A percentile compares a stretch with the other conserved stretches of the same genome.
phyloP scores from a whole-genome alignment of 2,797 vertebrate genomes.

The Anabacerthia variegaticeps region DNA sequence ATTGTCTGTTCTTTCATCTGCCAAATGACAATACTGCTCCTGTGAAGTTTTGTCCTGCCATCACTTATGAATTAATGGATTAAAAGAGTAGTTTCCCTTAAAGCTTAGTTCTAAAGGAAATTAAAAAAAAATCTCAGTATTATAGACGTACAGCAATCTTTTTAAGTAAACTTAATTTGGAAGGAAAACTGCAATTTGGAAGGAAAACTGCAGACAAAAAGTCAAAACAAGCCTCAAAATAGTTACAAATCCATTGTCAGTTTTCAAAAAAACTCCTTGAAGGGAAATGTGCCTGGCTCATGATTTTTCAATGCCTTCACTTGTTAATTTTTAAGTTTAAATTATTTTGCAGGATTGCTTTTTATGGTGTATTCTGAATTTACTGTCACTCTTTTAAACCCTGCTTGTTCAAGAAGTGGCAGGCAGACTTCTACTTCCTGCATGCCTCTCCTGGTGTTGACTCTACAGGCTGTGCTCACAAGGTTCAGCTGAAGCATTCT shows the following conservation, averaged over 20 bases:
- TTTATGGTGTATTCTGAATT: background rate
- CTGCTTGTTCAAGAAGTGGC: background rate
- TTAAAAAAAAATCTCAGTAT: background rate
- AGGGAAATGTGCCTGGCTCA: background rate
- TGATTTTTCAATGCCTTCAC: background rate
- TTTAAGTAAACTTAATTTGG: rapidly evolving
- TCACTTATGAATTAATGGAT: background rate
- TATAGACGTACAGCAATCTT: background rate
- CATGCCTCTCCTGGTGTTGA: background rate
- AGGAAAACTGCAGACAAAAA: background rate
- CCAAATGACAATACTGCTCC: background rate
- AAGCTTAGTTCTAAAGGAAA: background rate
- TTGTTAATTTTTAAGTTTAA: background rate
- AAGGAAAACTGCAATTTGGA: background rate
- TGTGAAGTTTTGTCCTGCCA: background rate
- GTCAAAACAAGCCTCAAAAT: background rate
- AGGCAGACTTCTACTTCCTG: background rate
- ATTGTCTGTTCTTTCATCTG: background rate
- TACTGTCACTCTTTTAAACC: background rate
- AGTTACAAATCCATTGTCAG: background rate
- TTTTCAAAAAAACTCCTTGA: background rate
- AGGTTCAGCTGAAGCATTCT: background rate
- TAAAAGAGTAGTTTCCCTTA: background rate
- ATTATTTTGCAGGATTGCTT: background rate
- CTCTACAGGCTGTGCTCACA: background rate